Evolutionary conservation across 2,113 vertebrate species (phyloP), one percentile per base, ranked within the genome.

Genomic region (Chionodraco myersi): DNA sequence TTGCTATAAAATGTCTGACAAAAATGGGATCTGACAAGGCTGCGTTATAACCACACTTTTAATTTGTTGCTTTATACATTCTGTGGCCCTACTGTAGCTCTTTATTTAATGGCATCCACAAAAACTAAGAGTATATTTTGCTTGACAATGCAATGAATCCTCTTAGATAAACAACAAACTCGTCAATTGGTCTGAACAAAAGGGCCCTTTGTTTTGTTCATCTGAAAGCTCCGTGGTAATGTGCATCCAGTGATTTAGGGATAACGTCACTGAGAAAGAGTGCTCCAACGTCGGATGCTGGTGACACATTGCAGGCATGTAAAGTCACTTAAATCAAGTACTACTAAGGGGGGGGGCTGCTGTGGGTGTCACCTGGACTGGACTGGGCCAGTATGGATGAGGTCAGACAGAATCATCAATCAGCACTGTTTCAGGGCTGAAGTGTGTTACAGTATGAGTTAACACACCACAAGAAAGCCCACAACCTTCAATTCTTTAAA

Each of bases 1-100:
- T 79, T 70, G 68, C 26, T 68, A 88, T 83, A 54, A 84, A 83
- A 47, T 62, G 23, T 85, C 70, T 79, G 18, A 30, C 23, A 75
- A 78, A 88, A 84, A 74, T 57, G 15, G 57, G 48, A 75, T 76
- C 18, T 66, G 64, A 54, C 76, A 23, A 16, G 66, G 23, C 47
- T 48, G 48, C 1, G 2, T 75, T 76, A 59, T 41, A 80, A 74
- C 23, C 21, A 12, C 59, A 79, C 62, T 72, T 59, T 54, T 36
- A 2, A 14, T 3, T 2, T 18, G 3, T 49, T 62, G 49, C 58
- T 53, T 16, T 62, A 77, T 77, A 36, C 61, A n/a, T 60, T 67
- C 23, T 21, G 44, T 23, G 21, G 16, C 3, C 5, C n/a, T 44
- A 21, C 21, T 21, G 21, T 21, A 23, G 26, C 47, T 63, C 49